Evolutionary conservation across 1,140 invertebrate species (phyloP).

Genomic region (Potamilus streckersoni): DNA sequence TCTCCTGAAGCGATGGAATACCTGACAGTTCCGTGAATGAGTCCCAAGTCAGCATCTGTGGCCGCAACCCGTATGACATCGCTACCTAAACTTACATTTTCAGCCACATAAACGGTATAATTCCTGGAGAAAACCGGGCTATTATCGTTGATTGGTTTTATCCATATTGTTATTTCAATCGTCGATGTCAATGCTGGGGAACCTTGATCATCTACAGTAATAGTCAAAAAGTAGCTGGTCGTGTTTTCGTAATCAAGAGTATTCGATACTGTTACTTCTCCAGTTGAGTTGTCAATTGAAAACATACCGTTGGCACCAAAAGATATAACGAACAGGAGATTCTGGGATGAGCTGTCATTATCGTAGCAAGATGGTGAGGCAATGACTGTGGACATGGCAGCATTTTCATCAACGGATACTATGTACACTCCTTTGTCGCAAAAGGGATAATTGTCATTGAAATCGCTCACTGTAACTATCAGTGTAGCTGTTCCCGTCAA

Average conservation of each 20-base stretch:
- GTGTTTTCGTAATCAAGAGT: too few relatives aligned
- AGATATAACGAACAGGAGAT: conserved; percentile 28
- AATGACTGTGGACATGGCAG: conserved; percentile 9
- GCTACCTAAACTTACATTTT: not conserved
- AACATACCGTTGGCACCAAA: conserved; percentile 7
- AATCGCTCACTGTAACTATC: conserved; percentile 32
- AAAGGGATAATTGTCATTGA: conserved; percentile 39
- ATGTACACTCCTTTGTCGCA: conserved; percentile 36
- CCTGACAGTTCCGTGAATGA: not conserved
- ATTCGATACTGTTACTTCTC: too few relatives aligned
- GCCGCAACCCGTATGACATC: not conserved
- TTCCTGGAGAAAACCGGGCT: too few relatives aligned
- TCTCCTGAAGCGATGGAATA: conserved; percentile 1
- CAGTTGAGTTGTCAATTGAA: too few relatives aligned
- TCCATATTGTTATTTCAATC: too few relatives aligned
- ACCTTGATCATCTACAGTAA: too few relatives aligned
- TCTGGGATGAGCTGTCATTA: conserved; percentile 18
- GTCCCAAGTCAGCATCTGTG: not conserved
- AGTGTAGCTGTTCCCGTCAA: conserved; percentile 28
- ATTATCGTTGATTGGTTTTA: too few relatives aligned
- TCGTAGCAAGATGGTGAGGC: conserved; percentile 18
- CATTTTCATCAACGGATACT: conserved; percentile 47
- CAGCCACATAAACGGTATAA: not conserved
- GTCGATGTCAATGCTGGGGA: too few relatives aligned
- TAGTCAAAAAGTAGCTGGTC: too few relatives aligned